Base-by-base conservation (phyloP, 2,113 vertebrate species). In the Geothlypis trichas region DNA sequence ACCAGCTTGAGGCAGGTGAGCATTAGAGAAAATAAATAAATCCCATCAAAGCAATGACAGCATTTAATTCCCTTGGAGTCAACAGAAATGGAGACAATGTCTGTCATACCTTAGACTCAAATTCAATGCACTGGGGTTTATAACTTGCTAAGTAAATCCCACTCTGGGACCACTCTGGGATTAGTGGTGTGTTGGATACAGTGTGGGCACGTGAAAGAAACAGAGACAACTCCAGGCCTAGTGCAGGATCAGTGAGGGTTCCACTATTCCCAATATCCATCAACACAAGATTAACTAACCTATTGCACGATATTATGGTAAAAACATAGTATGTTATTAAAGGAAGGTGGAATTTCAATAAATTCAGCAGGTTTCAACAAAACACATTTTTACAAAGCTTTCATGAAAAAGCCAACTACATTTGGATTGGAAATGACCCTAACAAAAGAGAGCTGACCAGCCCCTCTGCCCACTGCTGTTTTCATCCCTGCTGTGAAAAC, bases 151-250 rank as follows among this genome's bases (percentile, higher is more conserved):
- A 62, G 3, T 18, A 62, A 44, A 7, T 69, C 33, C 22, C 23
- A 31, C 23, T 15, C 17, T 17, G 62, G 44, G n/a, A 49, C 35
- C 19, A 26, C 22, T 12, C 13, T 14, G 47, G 47, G 27, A 44
- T 44, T 37, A 62, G 51, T 12, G 39, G 68, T n/a, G 7, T 49
- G 52, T 3, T 47, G 61, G 19, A 63, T 5, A 47, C 1, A 47
- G 46, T 1, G 20, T 20, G 49, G 58, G 37, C 17, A 66, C 52
- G 26, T 0, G 8, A 26, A 58, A 7, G 21, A 1, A 6, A 52
- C 24, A 63, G 3, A 4, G 22, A 74, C 42, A 71, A 47, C 30
- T 54, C 68, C 62, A 55, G 77, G 23, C 31, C 15, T 12, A 52
- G 15, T 2, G 26, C 0, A 1, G 23, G 33, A 69, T 15, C 12